phyloP scores from a whole-genome alignment of 2,113 vertebrate genomes.

The Channa argus region DNA sequence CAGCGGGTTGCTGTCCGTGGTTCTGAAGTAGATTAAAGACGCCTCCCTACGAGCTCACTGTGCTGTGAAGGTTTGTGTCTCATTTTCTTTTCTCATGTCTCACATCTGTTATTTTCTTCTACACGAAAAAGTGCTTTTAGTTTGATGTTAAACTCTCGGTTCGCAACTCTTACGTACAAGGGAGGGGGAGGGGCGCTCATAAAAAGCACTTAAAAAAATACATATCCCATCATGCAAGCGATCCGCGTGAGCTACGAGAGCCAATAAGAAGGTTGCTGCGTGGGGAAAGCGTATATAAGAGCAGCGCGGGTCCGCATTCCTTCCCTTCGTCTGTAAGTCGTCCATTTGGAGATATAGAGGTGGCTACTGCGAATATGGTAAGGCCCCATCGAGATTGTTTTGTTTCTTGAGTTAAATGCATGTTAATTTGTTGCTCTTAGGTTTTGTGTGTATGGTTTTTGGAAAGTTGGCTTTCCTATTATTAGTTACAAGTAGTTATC shows the following conservation, averaged over 20 bases:
- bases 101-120: too few species aligned
- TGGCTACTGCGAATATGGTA: not conserved
- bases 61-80: too few species aligned
- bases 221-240: constrained; percentile 55
- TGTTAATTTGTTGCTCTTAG: fast-evolving
- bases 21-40: constrained; percentile 61
- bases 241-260: not conserved
- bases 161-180: too few species aligned
- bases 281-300: constrained; percentile 16
- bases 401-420: too few species aligned
- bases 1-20: constrained; percentile 75
- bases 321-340: not conserved
- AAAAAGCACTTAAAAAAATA: not conserved
- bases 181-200: too few species aligned
- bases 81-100: too few species aligned
- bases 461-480: not conserved
- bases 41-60: not conserved
- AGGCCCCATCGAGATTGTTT: not conserved
- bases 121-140: too few species aligned
- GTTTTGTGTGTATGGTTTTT: fast-evolving
- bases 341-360: fast-evolving
- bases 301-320: fast-evolving
- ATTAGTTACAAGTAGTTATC: too few species aligned
- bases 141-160: not conserved
- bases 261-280: constrained; percentile 42